Evolutionary conservation across 2,113 vertebrate genomes (phyloP).

Genomic region (Esox niger): DNA sequence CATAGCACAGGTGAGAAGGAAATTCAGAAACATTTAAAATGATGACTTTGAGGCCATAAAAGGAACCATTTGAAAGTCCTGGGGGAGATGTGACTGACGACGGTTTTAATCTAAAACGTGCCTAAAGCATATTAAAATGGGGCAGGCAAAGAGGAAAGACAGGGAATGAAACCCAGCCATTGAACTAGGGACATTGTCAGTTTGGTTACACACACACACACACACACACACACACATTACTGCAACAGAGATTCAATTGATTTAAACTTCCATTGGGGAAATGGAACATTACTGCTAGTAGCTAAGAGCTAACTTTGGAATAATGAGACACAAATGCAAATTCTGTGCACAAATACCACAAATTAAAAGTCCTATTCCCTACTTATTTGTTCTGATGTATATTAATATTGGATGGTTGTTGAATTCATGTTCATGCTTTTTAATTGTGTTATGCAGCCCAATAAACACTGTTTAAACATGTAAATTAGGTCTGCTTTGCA

Average conservation of each 20-base stretch:
- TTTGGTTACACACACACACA: not conserved
- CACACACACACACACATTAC: too few species aligned
- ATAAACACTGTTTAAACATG: constrained; percentile 57
- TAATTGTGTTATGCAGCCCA: constrained; percentile 50
- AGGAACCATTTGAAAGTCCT: constrained; percentile 48
- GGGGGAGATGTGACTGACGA: not conserved
- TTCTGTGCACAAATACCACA: constrained; percentile 23
- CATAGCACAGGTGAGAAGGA: constrained; percentile 3
- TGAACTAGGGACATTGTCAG: constrained; percentile 32
- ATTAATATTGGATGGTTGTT: constrained; percentile 22
- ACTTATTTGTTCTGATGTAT: constrained; percentile 33
- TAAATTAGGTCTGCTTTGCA: constrained; percentile 47
- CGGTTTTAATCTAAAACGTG: constrained; percentile 1
- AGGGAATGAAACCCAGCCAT: constrained; percentile 19
- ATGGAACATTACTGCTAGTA: constrained; percentile 9
- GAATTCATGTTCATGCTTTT: constrained; percentile 36
- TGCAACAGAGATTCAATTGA: too few species aligned
- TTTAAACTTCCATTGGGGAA: not conserved
- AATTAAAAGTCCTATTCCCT: constrained; percentile 36
- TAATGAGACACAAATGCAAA: constrained; percentile 43
- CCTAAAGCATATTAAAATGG: constrained; percentile 49
- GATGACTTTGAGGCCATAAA: constrained; percentile 56
- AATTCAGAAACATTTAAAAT: constrained; percentile 13
- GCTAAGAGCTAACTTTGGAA: constrained; percentile 29
- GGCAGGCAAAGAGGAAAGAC: constrained; percentile 41